Evolutionary conservation across 2,888 invertebrate species (phyloP).

Genomic region (Campoplex nolae): DNA sequence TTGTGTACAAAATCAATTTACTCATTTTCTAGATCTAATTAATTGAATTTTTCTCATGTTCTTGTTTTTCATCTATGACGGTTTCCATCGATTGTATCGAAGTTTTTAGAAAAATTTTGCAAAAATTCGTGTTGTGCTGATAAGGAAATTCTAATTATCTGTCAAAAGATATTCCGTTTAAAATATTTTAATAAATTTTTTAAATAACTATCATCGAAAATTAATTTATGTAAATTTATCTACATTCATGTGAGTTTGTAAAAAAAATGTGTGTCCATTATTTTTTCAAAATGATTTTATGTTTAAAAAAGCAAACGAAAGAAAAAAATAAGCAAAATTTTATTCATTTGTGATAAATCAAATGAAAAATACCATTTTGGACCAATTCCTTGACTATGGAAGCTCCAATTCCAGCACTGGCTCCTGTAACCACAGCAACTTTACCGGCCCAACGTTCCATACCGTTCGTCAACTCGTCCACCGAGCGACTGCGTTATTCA

Average conservation of each 20-base stretch:
- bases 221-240: no score
- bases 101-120: no score
- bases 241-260: no score
- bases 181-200: no score
- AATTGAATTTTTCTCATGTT: no score
- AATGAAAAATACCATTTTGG: conserved; percentile 79
- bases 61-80: no score
- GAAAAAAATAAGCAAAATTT: background rate
- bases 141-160: no score
- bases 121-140: no score
- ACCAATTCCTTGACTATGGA: conserved; percentile 82
- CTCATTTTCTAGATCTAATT: background rate
- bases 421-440: conserved; percentile 85
- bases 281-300: background rate
- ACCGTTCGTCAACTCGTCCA: conserved; percentile 52
- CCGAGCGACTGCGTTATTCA: conserved; percentile 56
- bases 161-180: no score
- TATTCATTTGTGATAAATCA: background rate
- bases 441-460: conserved; percentile 85
- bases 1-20: background rate
- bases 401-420: conserved; percentile 85
- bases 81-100: no score
- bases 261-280: no score
- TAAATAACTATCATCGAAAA: no score
- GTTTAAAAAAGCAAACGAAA: background rate